These are phyloP conservation scores for Entomyzon cyanotis DNA, from an alignment of 2,113 vertebrate genomes.

Conservation along the genomic window DNA sequence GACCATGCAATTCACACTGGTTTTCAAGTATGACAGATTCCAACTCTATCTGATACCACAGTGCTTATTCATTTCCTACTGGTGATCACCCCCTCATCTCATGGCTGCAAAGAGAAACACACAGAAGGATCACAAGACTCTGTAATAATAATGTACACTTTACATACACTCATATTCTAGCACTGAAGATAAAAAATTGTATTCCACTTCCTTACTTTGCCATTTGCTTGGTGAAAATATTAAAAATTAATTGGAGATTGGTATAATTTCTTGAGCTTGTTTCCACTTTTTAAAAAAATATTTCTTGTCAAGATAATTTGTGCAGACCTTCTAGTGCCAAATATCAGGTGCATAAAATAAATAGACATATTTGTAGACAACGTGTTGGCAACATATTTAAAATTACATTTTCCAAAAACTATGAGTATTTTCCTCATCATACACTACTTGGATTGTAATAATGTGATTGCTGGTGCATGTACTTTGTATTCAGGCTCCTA, in stretches of 20 bases:
- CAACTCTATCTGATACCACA: background rate
- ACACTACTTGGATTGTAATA: background rate
- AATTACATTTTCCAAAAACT: background rate
- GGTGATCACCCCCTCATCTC: background rate
- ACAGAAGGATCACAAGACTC: background rate
- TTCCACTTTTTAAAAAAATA: background rate
- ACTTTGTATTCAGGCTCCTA: background rate
- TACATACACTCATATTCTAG: background rate
- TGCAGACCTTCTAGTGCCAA: background rate
- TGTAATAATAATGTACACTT: conserved; percentile 13
- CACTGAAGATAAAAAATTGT: background rate
- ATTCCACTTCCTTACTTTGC: background rate
- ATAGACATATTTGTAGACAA: background rate
- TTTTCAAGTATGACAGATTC: conserved; percentile 14
- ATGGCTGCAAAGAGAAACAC: conserved; percentile 15
- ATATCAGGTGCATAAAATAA: background rate
- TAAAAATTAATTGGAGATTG: background rate
- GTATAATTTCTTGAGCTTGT: background rate
- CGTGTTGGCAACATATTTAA: background rate
- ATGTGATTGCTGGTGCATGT: background rate
- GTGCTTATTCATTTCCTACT: conserved; percentile 20
- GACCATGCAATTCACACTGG: background rate
- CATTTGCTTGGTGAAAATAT: background rate
- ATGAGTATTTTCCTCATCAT: background rate
- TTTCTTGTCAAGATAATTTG: background rate